Evolutionary conservation across 2,113 vertebrate genomes (phyloP).

Genomic region (Brachyistius frenatus): DNA sequence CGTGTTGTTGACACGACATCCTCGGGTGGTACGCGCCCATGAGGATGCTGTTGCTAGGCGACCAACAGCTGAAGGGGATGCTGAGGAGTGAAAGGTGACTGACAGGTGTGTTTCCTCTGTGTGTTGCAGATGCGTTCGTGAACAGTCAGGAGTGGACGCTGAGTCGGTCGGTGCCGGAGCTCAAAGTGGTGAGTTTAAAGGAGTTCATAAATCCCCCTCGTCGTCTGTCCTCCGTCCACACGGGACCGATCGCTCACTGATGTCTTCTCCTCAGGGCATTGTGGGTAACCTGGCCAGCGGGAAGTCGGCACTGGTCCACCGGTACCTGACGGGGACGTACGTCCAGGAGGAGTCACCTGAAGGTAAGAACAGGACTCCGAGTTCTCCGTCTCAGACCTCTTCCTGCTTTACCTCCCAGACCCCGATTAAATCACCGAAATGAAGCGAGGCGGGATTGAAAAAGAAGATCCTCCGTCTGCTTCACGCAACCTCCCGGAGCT

Average conservation of each 20-base stretch:
- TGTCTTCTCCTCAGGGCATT: constrained; percentile 88
- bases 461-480: too few species aligned
- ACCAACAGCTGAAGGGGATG: too few species aligned
- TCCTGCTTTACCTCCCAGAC: neutral
- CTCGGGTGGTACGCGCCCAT: too few species aligned
- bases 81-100: too few species aligned
- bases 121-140: constrained; percentile 95
- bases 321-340: constrained; percentile 97
- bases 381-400: neutral
- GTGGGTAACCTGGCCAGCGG: constrained; percentile 98
- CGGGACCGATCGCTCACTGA: too few species aligned
- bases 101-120: neutral
- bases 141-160: constrained; percentile 99
- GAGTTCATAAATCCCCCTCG: too few species aligned
- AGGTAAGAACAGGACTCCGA: constrained; percentile 82
- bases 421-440: too few species aligned
- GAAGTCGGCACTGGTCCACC: constrained; percentile 97
- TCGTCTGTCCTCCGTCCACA: too few species aligned
- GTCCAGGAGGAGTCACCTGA: constrained; percentile 99
- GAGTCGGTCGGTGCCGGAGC: constrained; percentile 93
- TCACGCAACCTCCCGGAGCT: too few species aligned
- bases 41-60: too few species aligned
- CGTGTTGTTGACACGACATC: too few species aligned
- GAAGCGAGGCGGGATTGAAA: too few species aligned
- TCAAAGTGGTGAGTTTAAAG: constrained; percentile 94